Conservation (phyloP, 2,888 invertebrate species). For the Cheilosia vulpina region DNA sequence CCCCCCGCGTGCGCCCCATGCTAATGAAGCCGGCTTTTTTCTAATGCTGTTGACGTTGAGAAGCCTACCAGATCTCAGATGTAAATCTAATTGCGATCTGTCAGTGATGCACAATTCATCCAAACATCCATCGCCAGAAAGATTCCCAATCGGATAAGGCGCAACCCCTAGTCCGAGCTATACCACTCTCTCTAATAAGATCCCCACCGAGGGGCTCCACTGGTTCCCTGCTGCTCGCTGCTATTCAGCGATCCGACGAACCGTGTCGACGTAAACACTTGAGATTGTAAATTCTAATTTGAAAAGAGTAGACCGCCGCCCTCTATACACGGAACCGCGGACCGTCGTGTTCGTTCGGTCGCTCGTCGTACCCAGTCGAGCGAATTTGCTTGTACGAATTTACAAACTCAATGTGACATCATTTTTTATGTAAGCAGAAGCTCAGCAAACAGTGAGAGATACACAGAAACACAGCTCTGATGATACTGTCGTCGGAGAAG, state of each 20-base stretch:
- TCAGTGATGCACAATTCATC: slow-evolving; percentile 57
- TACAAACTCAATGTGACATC: slow-evolving; percentile 69
- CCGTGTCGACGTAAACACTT: slow-evolving; percentile 70
- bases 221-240: slow-evolving; percentile 36
- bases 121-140: slow-evolving; percentile 56
- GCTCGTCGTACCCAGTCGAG: slow-evolving; percentile 18
- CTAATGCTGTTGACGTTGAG: slow-evolving; percentile 49
- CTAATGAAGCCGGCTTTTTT: slow-evolving; percentile 53
- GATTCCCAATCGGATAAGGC: slow-evolving; percentile 27
- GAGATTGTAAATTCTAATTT: slow-evolving; percentile 61
- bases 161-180: slow-evolving; percentile 34
- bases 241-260: slow-evolving; percentile 64
- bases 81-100: slow-evolving; percentile 52
- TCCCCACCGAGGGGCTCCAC: slow-evolving; percentile 55
- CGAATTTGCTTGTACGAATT: slow-evolving; percentile 60
- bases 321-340: not conserved
- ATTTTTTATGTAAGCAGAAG: slow-evolving; percentile 68
- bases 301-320: slow-evolving; percentile 21
- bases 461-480: slow-evolving; percentile 20
- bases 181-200: slow-evolving; percentile 9
- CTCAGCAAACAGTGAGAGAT: slow-evolving; percentile 35
- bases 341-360: slow-evolving; percentile 24
- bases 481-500: slow-evolving; percentile 7
- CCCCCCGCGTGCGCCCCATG: slow-evolving; percentile 2
- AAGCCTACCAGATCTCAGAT: slow-evolving; percentile 37